These are phyloP conservation scores for Pseudocheirus occidentalis DNA, from an alignment of 2,797 vertebrate species.

Conservation along the genomic window DNA sequence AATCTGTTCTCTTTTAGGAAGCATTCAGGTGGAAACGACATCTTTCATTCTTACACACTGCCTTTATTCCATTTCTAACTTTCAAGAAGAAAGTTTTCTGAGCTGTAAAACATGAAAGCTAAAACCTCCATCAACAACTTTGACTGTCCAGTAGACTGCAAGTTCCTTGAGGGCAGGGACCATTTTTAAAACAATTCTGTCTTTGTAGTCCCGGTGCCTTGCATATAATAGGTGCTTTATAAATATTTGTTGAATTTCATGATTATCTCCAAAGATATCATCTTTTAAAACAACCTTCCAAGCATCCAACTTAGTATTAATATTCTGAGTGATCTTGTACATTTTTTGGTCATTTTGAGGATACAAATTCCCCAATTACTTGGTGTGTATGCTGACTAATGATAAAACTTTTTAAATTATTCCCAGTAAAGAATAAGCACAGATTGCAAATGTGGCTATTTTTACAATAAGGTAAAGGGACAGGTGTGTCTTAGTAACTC, in stretches of 20 bases:
- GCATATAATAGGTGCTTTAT: neutral
- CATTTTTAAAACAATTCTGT: neutral
- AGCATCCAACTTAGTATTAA: neutral
- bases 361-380: neutral
- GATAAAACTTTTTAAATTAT: neutral
- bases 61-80: neutral
- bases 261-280: neutral
- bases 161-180: neutral
- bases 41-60: neutral
- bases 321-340: neutral
- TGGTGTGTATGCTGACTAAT: neutral
- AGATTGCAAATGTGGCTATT: neutral
- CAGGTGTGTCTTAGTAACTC: neutral
- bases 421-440: rapidly evolving
- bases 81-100: neutral
- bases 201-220: neutral
- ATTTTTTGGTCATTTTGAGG: neutral
- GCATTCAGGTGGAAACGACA: neutral
- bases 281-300: neutral
- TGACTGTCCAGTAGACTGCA: neutral
- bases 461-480: neutral
- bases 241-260: neutral
- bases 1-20: slow-evolving; percentile 10
- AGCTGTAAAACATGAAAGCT: neutral
- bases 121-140: neutral